Base-by-base conservation (phyloP, 2,888 invertebrate species). In the Hedya salicella region DNA sequence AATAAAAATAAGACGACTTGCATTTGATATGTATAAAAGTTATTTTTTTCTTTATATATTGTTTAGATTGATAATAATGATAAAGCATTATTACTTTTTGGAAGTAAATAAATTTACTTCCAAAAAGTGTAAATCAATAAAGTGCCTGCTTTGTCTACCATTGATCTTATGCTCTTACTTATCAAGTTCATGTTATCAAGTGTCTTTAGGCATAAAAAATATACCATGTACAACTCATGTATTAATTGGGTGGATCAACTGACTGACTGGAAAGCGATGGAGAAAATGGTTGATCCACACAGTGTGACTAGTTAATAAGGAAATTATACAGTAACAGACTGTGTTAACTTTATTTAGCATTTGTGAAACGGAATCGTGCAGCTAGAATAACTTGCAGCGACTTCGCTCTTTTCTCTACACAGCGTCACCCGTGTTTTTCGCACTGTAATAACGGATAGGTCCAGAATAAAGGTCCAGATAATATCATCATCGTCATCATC, bases 91-190 rank as follows among this genome's bases (percentile, higher is more conserved):
- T 36, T 36, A 9, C 8, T 9, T 36, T 9, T 36, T 36, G 11
- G 2, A 36, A 11, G 9, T 36, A 36, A 36, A 2, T 39, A 40
- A 36, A n/a, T 19, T n/a, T 13, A 25, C 16, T 56, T 6, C 4
- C 25, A 25, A 25, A 25, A 17, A 0, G 14, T 11, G 19, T 14
- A 21, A 2, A 25, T 32, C 11, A 30, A 16, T 5, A 16, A 56
- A 44, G 56, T 56, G 56, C 44, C 56, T 56, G 30, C 42, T 21
- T 16, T n/a, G n/a, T n/a, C 56, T 17, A 44, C 17, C 8, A 52
- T 44, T 30, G 44, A 44, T 56, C 30, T 44, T 44, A 42, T 21
- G 54, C 16, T 36, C 13, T 6, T 5, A 39, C 21, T 25, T 14
- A 14, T 3, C 36, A 9, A 11, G 9, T 11, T 36, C 36, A 36